These are phyloP conservation scores for Marmota flaviventris DNA, from an alignment of 2,113 vertebrate species.

Conservation along the genomic window DNA sequence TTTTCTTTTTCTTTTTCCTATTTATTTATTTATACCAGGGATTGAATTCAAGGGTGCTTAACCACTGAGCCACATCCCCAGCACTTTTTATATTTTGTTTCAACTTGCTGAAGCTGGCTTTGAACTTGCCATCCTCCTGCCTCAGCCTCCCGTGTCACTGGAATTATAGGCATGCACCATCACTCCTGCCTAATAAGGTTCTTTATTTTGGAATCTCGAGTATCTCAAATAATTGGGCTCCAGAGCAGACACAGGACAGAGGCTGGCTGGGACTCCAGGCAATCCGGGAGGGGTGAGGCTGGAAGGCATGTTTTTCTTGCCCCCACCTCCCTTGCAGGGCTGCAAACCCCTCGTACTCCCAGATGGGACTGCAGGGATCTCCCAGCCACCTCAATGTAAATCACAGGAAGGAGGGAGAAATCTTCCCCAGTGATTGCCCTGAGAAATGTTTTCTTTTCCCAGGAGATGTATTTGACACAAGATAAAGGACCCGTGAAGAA, in stretches of 20 bases:
- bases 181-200: not conserved
- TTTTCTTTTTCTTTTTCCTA: no score
- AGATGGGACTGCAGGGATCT: not conserved
- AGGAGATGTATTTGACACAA: slow-evolving; percentile 74
- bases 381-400: not conserved
- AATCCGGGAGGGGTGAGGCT: not conserved
- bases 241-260: not conserved
- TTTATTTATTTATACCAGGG: no score
- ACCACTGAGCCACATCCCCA: not conserved
- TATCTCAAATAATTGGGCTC: not conserved
- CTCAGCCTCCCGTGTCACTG: not conserved
- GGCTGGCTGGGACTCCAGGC: no score
- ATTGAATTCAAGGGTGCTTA: not conserved
- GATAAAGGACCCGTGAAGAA: slow-evolving; percentile 73
- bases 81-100: not conserved
- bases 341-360: not conserved
- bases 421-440: slow-evolving; percentile 42
- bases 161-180: not conserved
- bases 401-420: slow-evolving; percentile 23
- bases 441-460: slow-evolving; percentile 81
- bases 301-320: not conserved
- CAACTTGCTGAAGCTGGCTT: not conserved
- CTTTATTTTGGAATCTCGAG: not conserved
- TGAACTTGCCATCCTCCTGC: not conserved
- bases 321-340: not conserved